Evolutionary conservation across 2,888 invertebrate species (phyloP), one percentile per base, ranked within the genome.

Genomic region (Pteria penguin): DNA sequence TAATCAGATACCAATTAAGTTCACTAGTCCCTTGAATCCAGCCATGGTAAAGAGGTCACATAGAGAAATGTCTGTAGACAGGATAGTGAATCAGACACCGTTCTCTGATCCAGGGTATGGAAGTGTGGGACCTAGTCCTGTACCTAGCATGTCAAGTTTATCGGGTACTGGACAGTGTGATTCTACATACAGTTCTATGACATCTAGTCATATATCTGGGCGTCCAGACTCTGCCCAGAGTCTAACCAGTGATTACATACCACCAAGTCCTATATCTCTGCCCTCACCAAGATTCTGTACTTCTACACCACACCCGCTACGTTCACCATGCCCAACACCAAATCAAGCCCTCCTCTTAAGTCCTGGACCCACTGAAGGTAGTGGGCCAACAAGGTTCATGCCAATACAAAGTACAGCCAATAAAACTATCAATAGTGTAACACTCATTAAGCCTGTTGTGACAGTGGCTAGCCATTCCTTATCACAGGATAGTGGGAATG

Each of bases 361-460:
- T 55, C 73, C 75, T 33, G 62, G 67, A 26, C 61, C 72, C 11
- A 61, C 58, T 8, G 72, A 70, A 29, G 65, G 60, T 27, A 55
- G 57, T 78, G 54, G 71, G 61, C 67, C 78, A 8, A 81, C 85
- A 3, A 87, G 85, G 66, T 89, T 89, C 75, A 85, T 87, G 69
- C 89, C 89, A 0, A 89, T 89, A 32, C 86, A 88, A 71, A 84
- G 82, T 14, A 70, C 71, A 27, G 78, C 82, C 0, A 67, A 76
- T 14, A 73, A 82, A 36, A 78, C 79, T 52, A 54, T 73, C 22
- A 72, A 58, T 65, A 78, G 75, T 8, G 83, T 86, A 18, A 82
- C 83, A 8, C 86, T 88, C 4, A 86, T 89, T 5, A 83, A 83
- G 63, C 89, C 89, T 14, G 80, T 82, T 22, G 88, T 87, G 4